phyloP scores from a whole-genome alignment of 2,888 invertebrate genomes.

The Drosophila sordidula region DNA sequence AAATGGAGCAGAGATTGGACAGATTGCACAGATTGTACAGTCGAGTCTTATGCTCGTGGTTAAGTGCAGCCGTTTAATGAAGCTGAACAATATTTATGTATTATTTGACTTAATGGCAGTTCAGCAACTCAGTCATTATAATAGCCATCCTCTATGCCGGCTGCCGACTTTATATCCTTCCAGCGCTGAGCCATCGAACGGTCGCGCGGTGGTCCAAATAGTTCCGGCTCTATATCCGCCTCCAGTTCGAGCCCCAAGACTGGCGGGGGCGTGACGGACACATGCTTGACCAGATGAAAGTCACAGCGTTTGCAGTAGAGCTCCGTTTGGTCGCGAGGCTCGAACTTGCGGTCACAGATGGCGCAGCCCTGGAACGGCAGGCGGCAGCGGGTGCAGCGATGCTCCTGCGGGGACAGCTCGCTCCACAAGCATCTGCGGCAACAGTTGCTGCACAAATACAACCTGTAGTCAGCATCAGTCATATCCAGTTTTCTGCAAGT shows the following conservation, averaged over 20 bases:
- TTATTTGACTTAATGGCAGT: conserved; percentile 1
- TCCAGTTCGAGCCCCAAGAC: conserved; percentile 18
- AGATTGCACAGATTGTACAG: conserved; percentile 4
- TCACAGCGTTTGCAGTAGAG: conserved; percentile 58
- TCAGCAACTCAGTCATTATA: conserved; percentile 8
- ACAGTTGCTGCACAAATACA: conserved; percentile 51
- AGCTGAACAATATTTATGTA: conserved; percentile 15
- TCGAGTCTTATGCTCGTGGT: not conserved
- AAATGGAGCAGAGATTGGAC: conserved; percentile 24
- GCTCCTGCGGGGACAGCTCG: conserved; percentile 47
- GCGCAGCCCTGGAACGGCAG: conserved; percentile 32
- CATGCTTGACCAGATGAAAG: conserved; percentile 38
- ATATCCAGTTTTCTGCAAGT: conserved; percentile 2
- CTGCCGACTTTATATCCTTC: conserved; percentile 34
- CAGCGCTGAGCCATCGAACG: conserved; percentile 46
- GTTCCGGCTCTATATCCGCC: conserved; percentile 9
- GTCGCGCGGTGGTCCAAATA: not conserved
- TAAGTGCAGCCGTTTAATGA: conserved; percentile 3
- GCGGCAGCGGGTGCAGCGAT: conserved; percentile 46
- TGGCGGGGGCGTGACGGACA: conserved; percentile 23
- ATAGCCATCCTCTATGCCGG: conserved; percentile 30
- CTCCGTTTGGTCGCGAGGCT: conserved; percentile 27
- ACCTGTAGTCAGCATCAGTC: conserved; percentile 9
- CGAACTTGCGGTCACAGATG: conserved; percentile 47
- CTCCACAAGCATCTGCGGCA: conserved; percentile 43